Evolutionary conservation across 2,113 vertebrate species (phyloP).

Genomic region (Rhea pennata): DNA sequence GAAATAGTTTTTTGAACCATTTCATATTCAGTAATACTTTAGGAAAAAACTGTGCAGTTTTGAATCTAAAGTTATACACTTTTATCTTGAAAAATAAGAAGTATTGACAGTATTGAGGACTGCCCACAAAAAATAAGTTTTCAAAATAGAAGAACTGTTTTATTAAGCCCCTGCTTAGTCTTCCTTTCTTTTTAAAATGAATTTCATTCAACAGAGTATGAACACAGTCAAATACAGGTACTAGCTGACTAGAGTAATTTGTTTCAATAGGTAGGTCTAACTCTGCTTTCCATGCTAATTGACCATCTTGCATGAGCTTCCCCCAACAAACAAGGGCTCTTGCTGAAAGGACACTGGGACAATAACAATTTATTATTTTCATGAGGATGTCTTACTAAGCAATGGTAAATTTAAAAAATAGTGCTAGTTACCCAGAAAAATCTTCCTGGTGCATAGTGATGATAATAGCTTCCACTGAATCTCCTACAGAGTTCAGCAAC

Average conservation of each 20-base stretch:
- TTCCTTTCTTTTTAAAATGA: neutral
- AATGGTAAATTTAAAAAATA: neutral
- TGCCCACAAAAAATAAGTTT: neutral
- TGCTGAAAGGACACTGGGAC: conserved; percentile 14
- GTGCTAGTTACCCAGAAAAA: conserved; percentile 88
- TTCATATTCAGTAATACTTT: neutral
- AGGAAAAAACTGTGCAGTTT: neutral
- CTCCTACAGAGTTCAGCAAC: conserved; percentile 90
- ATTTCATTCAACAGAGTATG: neutral
- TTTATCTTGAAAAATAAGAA: neutral
- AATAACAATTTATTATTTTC: conserved; percentile 21
- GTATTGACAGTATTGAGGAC: neutral
- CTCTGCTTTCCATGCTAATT: neutral
- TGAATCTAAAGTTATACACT: neutral
- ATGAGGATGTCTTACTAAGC: neutral
- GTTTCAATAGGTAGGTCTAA: neutral
- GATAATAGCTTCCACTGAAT: conserved; percentile 96
- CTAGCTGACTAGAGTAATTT: neutral
- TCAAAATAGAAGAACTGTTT: neutral
- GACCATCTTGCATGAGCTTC: neutral
- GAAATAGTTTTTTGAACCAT: neutral
- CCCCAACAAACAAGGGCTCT: neutral
- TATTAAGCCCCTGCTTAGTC: neutral
- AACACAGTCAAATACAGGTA: neutral
- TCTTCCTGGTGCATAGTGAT: conserved; percentile 98